Conservation (phyloP, 2,797 vertebrate species). For the Malurus leucopterus region DNA sequence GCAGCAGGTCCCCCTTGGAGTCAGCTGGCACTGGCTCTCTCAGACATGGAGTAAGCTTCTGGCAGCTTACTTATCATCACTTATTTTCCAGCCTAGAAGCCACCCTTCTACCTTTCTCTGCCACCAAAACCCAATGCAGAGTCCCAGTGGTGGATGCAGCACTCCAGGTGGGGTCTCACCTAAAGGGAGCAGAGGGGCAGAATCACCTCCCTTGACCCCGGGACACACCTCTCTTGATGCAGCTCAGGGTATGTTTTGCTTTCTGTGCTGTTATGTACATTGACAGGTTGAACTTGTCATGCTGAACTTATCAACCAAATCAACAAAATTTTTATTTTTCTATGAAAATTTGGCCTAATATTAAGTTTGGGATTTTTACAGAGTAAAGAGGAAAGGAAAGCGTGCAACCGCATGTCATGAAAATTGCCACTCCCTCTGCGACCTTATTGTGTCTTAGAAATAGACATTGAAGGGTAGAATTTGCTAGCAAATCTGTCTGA, state of each 20-base stretch:
- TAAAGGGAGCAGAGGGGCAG: background rate
- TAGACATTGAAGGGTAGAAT: background rate
- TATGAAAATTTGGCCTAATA: background rate
- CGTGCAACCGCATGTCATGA: fast-evolving
- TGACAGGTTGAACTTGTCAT: too few species aligned
- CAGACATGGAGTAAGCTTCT: background rate
- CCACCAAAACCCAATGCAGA: background rate
- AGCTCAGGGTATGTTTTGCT: background rate
- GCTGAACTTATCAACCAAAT: background rate
- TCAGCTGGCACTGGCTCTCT: background rate
- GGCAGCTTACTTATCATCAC: background rate
- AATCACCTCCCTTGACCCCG: background rate
- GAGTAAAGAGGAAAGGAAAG: background rate
- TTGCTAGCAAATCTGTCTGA: background rate
- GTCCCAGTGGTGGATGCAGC: background rate
- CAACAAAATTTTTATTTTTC: background rate
- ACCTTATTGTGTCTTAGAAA: background rate
- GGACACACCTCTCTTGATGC: background rate
- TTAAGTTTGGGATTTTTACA: background rate
- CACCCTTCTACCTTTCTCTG: background rate
- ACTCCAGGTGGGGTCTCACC: background rate
- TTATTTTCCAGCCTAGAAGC: background rate
- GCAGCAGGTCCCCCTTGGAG: background rate
- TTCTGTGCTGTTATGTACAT: background rate
- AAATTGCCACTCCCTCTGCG: fast-evolving